Evolutionary conservation across 2,797 vertebrate species (phyloP), one percentile per base, ranked within the genome.

Genomic region (Adelosebastes latens): DNA sequence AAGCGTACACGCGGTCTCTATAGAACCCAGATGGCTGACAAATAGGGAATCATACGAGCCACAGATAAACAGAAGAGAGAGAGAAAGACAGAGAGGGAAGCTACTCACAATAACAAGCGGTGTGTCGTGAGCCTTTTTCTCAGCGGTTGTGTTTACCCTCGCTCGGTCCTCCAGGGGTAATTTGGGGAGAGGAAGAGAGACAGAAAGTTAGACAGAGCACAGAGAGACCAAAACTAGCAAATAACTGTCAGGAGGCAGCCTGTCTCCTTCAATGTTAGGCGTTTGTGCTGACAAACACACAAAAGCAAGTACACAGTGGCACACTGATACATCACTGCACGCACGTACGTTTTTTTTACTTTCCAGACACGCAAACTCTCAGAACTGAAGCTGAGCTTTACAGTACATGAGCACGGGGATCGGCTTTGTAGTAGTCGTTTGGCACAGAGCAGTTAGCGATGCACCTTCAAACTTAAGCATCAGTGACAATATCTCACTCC

Each of bases 191-290:
- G 86, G 89, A 87, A 81, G 80, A 87, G 88, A 93, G 89, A 87
- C 89, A 88, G 92, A 94, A 92, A 84, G 85, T 89, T 88, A 92
- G 90, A 91, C 88, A 78, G 91, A 93, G 90, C 88, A 89, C 86
- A 85, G 88, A 87, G 87, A 90, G 90, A 94, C 91, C 90, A 92
- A 93, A 94, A 92, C 93, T 95, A 90, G 92, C 94, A 93, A 94
- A 94, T 95, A 95, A 93, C 92, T 95, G 94, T 95, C 93, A 95
- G 89, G 94, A 95, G 95, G 95, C 95, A 93, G 91, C 79, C 93
- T 95, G 95, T 95, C 96, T 96, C 92, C 92, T 94, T 94, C 94
- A 94, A 89, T 93, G 93, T 87, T 88, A 90, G 88, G 92, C 92
- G 93, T 92, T 93, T 92, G 83, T 91, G 86, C 87, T 93, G 89